Evolutionary conservation across 2,888 invertebrate genomes (phyloP).

Genomic region (Drosophila prolongata): DNA sequence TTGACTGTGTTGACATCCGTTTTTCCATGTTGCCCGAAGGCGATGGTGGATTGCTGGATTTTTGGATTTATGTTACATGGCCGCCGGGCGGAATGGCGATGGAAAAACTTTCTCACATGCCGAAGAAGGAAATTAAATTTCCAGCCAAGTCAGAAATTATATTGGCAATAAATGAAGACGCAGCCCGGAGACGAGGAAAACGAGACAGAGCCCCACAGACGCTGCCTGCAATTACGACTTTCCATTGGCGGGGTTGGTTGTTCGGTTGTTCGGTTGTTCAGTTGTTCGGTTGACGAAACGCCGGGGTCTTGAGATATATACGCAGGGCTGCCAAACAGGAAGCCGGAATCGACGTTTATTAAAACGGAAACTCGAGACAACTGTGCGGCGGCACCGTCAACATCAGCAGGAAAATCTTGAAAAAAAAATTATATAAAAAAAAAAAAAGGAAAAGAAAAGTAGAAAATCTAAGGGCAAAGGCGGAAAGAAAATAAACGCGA

Average conservation of each 20-base stretch:
- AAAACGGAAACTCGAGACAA: constrained; percentile 81
- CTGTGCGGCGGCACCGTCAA: constrained; percentile 59
- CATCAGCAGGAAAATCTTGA: constrained; percentile 13
- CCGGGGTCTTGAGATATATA: constrained; percentile 4
- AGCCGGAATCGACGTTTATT: constrained; percentile 81
- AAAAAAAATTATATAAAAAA: constrained; percentile 13
- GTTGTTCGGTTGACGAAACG: constrained; percentile 1
- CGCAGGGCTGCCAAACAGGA: constrained; percentile 66
- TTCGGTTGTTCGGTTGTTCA: constrained; percentile 1
- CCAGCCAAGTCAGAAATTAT: constrained; percentile 80
- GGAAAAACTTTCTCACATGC: constrained; percentile 54
- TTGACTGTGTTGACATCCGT: constrained; percentile 68
- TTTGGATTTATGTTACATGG: constrained; percentile 56
- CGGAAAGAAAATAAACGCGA: constrained; percentile 36
- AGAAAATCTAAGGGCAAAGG: background rate
- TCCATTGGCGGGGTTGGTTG: constrained; percentile 34
- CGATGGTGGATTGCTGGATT: constrained; percentile 48
- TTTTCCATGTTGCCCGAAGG: constrained; percentile 42
- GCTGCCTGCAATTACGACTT: constrained; percentile 68
- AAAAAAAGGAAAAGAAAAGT: constrained; percentile 5
- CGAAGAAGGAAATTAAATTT: constrained; percentile 82
- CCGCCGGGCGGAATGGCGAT: constrained; percentile 56
- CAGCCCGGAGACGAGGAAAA: constrained; percentile 48
- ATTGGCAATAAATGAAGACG: constrained; percentile 79
- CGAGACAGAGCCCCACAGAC: constrained; percentile 24